Conservation (phyloP, 2,888 invertebrate genomes). For the Anoncus sp. region DNA sequence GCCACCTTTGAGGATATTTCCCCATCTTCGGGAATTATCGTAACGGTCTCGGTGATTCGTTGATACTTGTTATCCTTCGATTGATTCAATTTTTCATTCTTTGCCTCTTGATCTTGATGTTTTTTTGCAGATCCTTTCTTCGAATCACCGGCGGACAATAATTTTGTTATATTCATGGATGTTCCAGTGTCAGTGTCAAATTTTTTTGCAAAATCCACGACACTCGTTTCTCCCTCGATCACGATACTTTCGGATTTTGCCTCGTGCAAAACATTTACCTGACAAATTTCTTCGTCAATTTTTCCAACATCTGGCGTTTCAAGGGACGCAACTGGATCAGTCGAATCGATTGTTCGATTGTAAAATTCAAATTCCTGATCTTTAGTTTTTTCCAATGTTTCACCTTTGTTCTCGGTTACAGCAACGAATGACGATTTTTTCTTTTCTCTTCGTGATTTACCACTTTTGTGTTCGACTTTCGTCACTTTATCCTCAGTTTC, state of each 20-base stretch:
- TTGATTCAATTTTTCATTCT: constrained; percentile 28
- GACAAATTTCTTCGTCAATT: constrained; percentile 6
- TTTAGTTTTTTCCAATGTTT: constrained; percentile 59
- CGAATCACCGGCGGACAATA: constrained; percentile 42
- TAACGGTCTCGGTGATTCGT: not conserved
- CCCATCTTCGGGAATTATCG: constrained; percentile 25
- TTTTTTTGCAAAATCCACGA: constrained; percentile 47
- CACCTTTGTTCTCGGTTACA: constrained; percentile 35
- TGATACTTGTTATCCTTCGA: constrained; percentile 13
- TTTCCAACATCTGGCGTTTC: constrained; percentile 14
- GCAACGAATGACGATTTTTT: constrained; percentile 59
- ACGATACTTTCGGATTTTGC: constrained; percentile 28
- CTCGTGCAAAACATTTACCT: not conserved
- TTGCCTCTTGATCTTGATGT: constrained; percentile 14
- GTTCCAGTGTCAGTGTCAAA: constrained; percentile 44
- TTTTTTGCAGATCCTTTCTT: constrained; percentile 18
- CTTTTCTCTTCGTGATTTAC: constrained; percentile 65
- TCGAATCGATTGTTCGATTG: constrained; percentile 59
- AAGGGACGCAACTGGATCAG: not conserved
- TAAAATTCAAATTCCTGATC: constrained; percentile 72
- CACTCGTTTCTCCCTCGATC: constrained; percentile 21
- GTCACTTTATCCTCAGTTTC: constrained; percentile 75
- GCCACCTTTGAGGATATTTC: constrained; percentile 41
- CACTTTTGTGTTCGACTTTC: no score
- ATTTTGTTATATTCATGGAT: constrained; percentile 47